Percentiles rank a stretch among this genome's conserved stretches.
Conservation (phyloP, 1,140 invertebrate species). For the Maniola jurtina region DNA sequence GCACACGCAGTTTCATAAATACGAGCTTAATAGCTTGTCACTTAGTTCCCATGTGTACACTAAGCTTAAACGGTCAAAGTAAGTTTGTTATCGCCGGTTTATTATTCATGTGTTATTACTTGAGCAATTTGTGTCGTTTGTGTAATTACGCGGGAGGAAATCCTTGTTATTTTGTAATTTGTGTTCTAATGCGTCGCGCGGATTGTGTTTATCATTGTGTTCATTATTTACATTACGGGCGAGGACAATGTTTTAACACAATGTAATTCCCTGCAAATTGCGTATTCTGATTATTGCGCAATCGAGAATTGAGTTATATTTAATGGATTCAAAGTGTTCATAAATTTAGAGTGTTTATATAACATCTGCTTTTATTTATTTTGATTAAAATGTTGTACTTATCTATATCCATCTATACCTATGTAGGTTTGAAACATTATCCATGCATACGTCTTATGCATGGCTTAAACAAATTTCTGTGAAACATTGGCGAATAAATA, state of each 20-base stretch:
- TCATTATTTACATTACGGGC: constrained; percentile 62
- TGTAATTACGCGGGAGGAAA: constrained; percentile 67
- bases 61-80: constrained; percentile 18
- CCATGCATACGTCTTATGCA: too few relatives aligned
- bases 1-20: constrained; percentile 9
- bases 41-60: constrained; percentile 4
- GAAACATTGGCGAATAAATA: too few relatives aligned
- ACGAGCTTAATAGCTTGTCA: too few relatives aligned
- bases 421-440: too few relatives aligned
- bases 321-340: constrained; percentile 26
- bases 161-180: constrained; percentile 69
- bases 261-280: constrained; percentile 49
- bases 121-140: constrained; percentile 57
- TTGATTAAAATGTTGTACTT: too few relatives aligned
- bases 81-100: constrained; percentile 40
- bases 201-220: constrained; percentile 62
- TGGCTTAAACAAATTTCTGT: too few relatives aligned
- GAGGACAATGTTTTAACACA: constrained; percentile 49
- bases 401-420: too few relatives aligned
- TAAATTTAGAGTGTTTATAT: neutral
- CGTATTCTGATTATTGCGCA: constrained; percentile 26
- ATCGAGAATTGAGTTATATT: constrained; percentile 45
- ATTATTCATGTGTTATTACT: constrained; percentile 66
- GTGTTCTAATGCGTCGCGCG: constrained; percentile 55
- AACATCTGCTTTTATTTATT: neutral